Base-by-base conservation (phyloP, 2,888 invertebrate genomes). In the Metopia argyrocephala region DNA sequence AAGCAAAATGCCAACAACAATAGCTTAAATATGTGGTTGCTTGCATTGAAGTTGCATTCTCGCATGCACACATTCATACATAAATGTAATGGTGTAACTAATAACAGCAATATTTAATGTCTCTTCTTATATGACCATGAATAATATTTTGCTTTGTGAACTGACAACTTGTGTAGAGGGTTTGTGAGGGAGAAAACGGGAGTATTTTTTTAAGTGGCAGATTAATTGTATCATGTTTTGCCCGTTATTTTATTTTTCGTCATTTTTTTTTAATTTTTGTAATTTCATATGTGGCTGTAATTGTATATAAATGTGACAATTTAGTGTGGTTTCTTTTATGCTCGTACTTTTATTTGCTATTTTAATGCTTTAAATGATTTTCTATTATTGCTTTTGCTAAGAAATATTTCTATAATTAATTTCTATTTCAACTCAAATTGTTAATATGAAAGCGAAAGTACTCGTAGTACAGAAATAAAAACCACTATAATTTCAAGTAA, bases 1-100 rank as follows among this genome's bases (percentile, higher is more conserved):
- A 71, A 59, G 50, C 20, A 20, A 23, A 69, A 65, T 23, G 52
- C 5, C 6, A 59, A 31, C 28, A 46, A 56, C 12, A 12, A 50
- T 20, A 38, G 28, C 25, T 23, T 20, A 52, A 25, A 48, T 31
- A 15, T 57, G 28, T n/a, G n/a, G n/a, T 31, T 23, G n/a, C 21
- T 48, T 23, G 18, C 31, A 46, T 48, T 45, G 45, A 46, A 64
- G n/a, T 48, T 18, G 6, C 28, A 50, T 28, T 64, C 28, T 52
- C 18, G 15, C 18, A 23, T 52, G 25, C 9, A 15, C n/a, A n/a
- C 27, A 64, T 9, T 23, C n/a, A 20, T 6, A 52, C 50, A 62
- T 9, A 31, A 15, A 52, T 18, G 5, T 38, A 38, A 15, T 3
- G 38, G 12, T 38, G 38, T 38, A 31, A 12, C 6, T 31, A 31